phyloP scores from a whole-genome alignment of 2,113 vertebrate species.

The Phyllostomus discolor region DNA sequence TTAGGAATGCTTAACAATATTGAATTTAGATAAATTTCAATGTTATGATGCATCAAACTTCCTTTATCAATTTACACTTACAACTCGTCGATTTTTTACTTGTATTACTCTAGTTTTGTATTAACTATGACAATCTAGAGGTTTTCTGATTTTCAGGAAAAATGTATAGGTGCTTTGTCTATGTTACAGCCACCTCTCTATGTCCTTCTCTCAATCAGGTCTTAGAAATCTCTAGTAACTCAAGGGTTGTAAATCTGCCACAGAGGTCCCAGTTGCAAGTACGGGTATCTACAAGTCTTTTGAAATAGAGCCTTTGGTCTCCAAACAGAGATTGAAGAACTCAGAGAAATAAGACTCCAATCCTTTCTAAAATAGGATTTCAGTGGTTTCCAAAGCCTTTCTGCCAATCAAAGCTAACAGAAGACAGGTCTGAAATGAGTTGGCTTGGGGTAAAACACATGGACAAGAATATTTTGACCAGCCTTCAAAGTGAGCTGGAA shows the following conservation, averaged over 20 bases:
- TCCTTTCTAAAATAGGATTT: slow-evolving; percentile 52
- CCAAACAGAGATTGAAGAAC: slow-evolving; percentile 35
- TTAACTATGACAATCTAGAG: slow-evolving; percentile 59
- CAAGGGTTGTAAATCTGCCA: slow-evolving; percentile 4
- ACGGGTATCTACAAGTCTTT: background rate
- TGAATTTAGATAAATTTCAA: slow-evolving; percentile 84
- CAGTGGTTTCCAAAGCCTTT: slow-evolving; percentile 38
- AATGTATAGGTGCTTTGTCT: background rate
- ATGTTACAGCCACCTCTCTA: background rate
- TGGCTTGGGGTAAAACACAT: background rate
- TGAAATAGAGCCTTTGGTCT: background rate
- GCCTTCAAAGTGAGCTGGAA: background rate
- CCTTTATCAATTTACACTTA: slow-evolving; percentile 78
- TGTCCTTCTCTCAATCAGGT: background rate
- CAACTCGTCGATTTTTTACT: slow-evolving; percentile 72
- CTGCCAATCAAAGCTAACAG: slow-evolving; percentile 5
- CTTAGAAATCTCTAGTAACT: slow-evolving; percentile 24
- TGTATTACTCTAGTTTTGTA: slow-evolving; percentile 54
- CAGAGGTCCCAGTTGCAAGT: background rate
- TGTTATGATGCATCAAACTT: slow-evolving; percentile 73
- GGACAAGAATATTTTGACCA: background rate
- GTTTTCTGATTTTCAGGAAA: slow-evolving; percentile 43
- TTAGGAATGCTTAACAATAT: slow-evolving; percentile 86
- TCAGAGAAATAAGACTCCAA: slow-evolving; percentile 41
- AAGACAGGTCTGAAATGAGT: background rate